Conservation (phyloP, 2,113 vertebrate species). For the Mus musculus region DNA sequence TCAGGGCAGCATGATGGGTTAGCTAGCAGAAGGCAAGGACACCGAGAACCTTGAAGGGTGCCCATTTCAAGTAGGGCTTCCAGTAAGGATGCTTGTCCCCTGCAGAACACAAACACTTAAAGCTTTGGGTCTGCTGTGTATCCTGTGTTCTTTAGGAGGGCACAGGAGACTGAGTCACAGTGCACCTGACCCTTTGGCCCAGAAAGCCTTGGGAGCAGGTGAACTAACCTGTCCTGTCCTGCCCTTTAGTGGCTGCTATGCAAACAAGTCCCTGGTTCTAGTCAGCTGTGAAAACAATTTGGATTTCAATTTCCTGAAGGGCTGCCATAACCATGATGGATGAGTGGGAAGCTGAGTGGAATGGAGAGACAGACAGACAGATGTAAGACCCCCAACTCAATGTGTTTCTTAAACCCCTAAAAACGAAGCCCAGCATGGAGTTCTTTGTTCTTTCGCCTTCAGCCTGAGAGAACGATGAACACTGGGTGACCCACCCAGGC, state of each 20-base stretch:
- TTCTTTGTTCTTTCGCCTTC: no score
- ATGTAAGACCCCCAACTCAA: no score
- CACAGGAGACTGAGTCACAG: background rate
- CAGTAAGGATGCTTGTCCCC: background rate
- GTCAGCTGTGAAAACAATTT: constrained; percentile 5
- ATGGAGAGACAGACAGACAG: background rate
- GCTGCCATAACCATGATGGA: background rate
- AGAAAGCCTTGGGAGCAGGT: background rate
- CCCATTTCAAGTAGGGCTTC: background rate
- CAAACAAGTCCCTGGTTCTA: background rate
- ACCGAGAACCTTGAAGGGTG: accelerated
- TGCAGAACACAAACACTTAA: background rate
- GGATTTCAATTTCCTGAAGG: background rate
- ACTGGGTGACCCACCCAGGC: no score
- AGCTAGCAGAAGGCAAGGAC: background rate
- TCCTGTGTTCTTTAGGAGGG: background rate
- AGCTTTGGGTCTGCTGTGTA: background rate
- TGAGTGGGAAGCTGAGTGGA: background rate
- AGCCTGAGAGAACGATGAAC: no score
- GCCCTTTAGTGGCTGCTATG: background rate
- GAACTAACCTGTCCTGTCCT: background rate
- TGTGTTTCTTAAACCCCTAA: no score
- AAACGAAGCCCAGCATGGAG: no score
- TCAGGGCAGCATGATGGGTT: background rate
- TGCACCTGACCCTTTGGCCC: background rate